Evolutionary conservation across 2,888 invertebrate species (phyloP).

Genomic region (Kryphioiulus occultus): DNA sequence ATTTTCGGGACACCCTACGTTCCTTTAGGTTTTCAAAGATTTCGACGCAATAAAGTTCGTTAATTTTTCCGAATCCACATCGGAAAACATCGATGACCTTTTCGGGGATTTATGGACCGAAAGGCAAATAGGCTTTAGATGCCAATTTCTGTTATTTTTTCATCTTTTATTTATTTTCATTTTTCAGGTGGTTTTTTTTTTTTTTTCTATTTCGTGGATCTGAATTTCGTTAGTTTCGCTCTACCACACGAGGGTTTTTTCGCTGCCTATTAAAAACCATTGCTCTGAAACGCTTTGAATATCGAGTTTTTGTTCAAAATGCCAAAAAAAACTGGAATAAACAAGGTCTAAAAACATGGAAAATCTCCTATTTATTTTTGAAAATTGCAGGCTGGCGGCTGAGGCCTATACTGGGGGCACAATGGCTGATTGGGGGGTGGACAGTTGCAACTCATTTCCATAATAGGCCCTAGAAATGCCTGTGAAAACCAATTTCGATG

Average conservation of each 20-base stretch:
- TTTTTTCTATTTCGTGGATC: neutral
- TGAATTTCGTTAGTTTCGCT: neutral
- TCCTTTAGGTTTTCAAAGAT: no score
- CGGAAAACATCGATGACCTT: no score
- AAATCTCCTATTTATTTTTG: neutral
- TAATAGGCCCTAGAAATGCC: neutral
- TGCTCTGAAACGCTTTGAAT: neutral
- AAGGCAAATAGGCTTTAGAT: neutral
- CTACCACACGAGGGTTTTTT: neutral
- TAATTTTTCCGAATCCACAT: no score
- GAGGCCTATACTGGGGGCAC: neutral
- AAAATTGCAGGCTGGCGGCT: neutral
- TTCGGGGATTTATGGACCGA: no score
- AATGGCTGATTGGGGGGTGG: neutral
- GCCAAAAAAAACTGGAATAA: neutral
- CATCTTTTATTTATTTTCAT: neutral
- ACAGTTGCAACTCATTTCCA: conserved; percentile 16
- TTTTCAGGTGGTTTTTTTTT: neutral
- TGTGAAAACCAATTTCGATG: neutral
- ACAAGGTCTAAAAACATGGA: neutral
- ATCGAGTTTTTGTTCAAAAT: conserved; percentile 10
- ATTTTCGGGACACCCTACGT: no score
- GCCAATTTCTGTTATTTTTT: neutral
- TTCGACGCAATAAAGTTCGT: no score
- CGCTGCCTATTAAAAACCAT: neutral